Percentiles rank a stretch among this genome's conserved stretches.
phyloP scores from a whole-genome alignment of 2,888 invertebrate species.

The Hermaeophaga mercurialis region DNA sequence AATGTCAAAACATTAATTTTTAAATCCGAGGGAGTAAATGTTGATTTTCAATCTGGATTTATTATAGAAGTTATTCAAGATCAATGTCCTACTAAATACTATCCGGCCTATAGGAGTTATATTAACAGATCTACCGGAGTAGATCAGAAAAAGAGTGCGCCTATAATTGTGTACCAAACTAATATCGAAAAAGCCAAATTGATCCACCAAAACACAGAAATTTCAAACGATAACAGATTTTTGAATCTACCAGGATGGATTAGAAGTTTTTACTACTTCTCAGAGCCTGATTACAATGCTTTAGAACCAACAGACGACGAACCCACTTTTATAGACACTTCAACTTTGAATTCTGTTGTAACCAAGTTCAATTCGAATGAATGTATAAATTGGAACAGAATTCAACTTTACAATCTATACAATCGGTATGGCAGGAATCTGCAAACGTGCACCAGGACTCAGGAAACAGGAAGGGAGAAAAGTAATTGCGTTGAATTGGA shows the following conservation, averaged over 20 bases:
- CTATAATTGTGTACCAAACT: conserved; percentile 29
- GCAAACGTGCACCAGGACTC: conserved; percentile 30
- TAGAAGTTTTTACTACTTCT: conserved; percentile 49
- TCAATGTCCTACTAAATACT: conserved; percentile 57
- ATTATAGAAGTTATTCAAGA: conserved; percentile 64
- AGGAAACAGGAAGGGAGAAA: conserved; percentile 1
- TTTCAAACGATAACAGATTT: conserved; percentile 16
- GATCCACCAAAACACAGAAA: conserved; percentile 41
- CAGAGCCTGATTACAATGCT: conserved; percentile 42
- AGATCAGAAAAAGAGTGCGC: conserved; percentile 38
- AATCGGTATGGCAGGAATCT: conserved; percentile 34
- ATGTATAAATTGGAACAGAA: conserved; percentile 42
- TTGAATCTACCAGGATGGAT: conserved; percentile 29
- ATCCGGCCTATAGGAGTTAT: conserved; percentile 27
- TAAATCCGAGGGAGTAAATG: conserved; percentile 56
- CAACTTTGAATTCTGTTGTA: conserved; percentile 36
- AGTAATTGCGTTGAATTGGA: conserved; percentile 50
- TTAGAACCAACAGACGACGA: conserved; percentile 43
- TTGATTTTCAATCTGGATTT: conserved; percentile 59
- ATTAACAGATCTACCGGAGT: conserved; percentile 17
- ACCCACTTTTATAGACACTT: conserved; percentile 49
- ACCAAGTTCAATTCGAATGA: conserved; percentile 39
- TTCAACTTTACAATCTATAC: conserved; percentile 37
- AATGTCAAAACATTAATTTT: conserved; percentile 58
- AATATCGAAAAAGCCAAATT: conserved; percentile 40